Evolutionary conservation across 30 jellyfish, hydroid and myxozoan genomes (phyloP).

Genomic region (Cassiopea andromeda): DNA sequence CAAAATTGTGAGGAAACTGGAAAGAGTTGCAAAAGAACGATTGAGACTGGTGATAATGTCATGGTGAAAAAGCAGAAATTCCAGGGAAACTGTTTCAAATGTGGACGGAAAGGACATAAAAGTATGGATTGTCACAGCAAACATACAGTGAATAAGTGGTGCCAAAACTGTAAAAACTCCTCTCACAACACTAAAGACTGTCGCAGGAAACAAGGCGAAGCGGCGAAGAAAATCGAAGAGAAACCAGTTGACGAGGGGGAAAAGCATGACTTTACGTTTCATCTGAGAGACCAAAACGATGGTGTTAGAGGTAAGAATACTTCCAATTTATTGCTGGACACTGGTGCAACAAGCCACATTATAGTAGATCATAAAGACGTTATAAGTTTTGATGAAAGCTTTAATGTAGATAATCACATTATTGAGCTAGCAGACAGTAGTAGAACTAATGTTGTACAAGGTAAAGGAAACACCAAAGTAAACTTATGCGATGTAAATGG

Average conservation of each 20-base stretch:
- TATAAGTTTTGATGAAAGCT: background rate
- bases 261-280: background rate
- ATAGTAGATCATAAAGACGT: background rate
- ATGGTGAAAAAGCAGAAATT: background rate
- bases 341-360: constrained; percentile 33
- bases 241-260: background rate
- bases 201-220: background rate
- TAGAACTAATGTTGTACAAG: constrained; percentile 41
- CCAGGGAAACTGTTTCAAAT: background rate
- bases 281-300: background rate
- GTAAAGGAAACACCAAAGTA: constrained; percentile 48
- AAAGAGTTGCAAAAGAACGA: background rate
- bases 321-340: background rate
- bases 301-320: background rate
- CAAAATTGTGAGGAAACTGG: background rate
- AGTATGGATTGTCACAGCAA: background rate
- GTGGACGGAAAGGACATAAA: background rate
- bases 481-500: constrained; percentile 21
- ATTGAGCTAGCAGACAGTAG: constrained; percentile 35
- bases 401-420: constrained; percentile 4
- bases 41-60: background rate
- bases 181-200: background rate
- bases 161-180: background rate
- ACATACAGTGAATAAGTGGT: background rate
- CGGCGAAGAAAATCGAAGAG: background rate